phyloP scores from a whole-genome alignment of 2,113 vertebrate genomes.

The Willisornis vidua region DNA sequence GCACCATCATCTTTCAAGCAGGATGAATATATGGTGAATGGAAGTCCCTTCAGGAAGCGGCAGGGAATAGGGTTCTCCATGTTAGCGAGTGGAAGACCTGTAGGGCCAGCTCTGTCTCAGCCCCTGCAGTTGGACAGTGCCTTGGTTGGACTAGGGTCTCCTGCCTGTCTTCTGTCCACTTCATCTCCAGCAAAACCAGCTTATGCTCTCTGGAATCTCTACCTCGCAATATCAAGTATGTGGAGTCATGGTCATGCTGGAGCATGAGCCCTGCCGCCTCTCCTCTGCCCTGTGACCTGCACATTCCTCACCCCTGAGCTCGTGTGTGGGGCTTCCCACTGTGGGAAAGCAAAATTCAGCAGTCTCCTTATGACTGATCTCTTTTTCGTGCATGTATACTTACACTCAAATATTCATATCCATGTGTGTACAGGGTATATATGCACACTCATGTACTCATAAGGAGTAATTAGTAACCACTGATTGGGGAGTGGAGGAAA shows the following conservation, averaged over 20 bases:
- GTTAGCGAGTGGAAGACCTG: rapidly evolving
- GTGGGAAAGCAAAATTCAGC: neutral
- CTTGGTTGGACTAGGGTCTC: neutral
- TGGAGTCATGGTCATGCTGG: neutral
- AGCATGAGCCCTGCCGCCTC: neutral
- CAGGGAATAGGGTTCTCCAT: neutral
- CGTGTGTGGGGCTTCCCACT: rapidly evolving
- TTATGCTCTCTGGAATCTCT: neutral
- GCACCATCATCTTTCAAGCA: neutral
- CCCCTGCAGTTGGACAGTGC: neutral
- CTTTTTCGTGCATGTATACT: neutral
- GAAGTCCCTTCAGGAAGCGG: neutral
- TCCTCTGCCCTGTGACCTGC: neutral
- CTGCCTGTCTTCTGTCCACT: neutral
- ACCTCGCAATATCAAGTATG: rapidly evolving
- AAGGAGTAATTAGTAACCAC: neutral
- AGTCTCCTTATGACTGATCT: neutral
- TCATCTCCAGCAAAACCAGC: neutral
- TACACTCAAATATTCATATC: neutral
- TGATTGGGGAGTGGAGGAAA: neutral
- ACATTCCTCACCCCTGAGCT: rapidly evolving
- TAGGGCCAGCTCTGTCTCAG: neutral
- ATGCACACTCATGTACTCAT: neutral
- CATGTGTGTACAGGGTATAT: neutral
- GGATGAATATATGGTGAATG: neutral